Conservation (phyloP, 2,797 vertebrate species). For the Phaenicophaeus curvirostris region DNA sequence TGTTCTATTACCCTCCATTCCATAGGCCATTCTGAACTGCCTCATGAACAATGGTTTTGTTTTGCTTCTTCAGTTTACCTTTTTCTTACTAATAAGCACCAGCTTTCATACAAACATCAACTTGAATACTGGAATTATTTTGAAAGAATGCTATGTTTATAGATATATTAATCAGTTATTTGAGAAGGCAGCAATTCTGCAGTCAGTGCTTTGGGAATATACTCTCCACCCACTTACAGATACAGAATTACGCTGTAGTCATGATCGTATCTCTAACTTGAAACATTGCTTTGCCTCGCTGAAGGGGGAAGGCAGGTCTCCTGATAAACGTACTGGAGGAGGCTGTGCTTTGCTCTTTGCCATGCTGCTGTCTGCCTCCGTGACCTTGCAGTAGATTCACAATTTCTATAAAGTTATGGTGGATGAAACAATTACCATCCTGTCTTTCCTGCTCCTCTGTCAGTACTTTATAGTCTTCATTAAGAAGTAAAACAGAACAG, state of each 20-base stretch:
- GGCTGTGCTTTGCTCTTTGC: background rate
- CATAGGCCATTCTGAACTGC: background rate
- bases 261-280: background rate
- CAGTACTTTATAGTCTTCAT: background rate
- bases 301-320: background rate
- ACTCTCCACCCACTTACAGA: background rate
- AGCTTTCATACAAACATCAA: background rate
- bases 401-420: background rate
- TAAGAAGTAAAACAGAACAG: background rate
- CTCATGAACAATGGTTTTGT: background rate
- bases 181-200: background rate
- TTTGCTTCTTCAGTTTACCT: background rate
- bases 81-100: background rate
- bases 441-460: background rate
- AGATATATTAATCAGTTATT: background rate
- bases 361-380: background rate
- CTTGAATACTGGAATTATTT: background rate
- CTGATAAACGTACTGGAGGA: background rate
- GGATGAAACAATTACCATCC: background rate
- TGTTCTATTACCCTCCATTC: background rate
- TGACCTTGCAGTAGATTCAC: background rate
- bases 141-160: background rate
- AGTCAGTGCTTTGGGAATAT: background rate
- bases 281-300: slow-evolving; percentile 10
- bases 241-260: background rate